Conservation (phyloP, 2,888 invertebrate species). For the Lutraria lutraria region DNA sequence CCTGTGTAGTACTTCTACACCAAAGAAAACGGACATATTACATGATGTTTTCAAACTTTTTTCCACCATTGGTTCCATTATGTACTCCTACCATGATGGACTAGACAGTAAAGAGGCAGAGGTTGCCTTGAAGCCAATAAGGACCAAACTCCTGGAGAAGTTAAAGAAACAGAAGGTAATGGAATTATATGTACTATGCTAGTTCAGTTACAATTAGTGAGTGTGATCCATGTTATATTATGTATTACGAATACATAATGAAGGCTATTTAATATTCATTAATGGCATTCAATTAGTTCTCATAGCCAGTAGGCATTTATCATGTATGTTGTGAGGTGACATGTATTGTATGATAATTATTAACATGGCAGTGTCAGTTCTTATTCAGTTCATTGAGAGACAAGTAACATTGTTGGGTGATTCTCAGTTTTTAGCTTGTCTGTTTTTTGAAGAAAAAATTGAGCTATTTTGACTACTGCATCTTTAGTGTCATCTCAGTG, state of each 20-base stretch:
- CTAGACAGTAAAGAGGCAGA: conserved; percentile 50
- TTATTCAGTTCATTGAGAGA: too few relatives aligned
- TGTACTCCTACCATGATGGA: conserved; percentile 46
- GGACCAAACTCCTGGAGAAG: conserved; percentile 49
- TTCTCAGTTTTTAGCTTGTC: too few relatives aligned
- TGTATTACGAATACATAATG: background rate
- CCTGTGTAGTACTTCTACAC: conserved; percentile 69
- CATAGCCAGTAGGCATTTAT: too few relatives aligned
- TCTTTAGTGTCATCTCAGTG: too few relatives aligned
- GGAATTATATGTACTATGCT: background rate
- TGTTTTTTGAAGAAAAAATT: too few relatives aligned
- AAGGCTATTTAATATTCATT: too few relatives aligned
- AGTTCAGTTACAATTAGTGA: background rate
- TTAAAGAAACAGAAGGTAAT: conserved; percentile 66
- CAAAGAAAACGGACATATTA: conserved; percentile 69
- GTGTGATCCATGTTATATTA: background rate
- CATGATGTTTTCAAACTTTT: conserved; percentile 74
- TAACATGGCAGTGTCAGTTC: too few relatives aligned
- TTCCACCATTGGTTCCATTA: conserved; percentile 72
- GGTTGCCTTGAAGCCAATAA: conserved; percentile 50
- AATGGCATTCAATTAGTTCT: too few relatives aligned
- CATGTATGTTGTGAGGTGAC: too few relatives aligned
- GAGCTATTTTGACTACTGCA: too few relatives aligned
- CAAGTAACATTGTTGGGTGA: too few relatives aligned
- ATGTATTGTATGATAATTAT: too few relatives aligned